Base-by-base conservation (phyloP, 2,888 invertebrate genomes). In the Latheticus oryzae region DNA sequence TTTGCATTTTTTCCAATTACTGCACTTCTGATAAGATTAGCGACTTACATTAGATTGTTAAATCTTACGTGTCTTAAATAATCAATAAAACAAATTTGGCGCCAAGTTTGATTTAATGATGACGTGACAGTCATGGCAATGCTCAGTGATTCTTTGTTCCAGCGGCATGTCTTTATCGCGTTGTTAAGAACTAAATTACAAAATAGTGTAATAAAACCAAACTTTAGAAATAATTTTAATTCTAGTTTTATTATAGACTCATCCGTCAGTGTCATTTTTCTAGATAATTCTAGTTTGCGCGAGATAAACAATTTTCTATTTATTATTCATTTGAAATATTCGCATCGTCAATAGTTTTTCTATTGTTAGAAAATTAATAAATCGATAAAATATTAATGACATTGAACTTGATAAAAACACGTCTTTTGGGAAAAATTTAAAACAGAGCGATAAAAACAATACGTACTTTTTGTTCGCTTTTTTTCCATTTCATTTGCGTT, bases 391-490 rank as follows among this genome's bases (percentile, higher is more conserved):
- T 11, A 15, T 17, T 28, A 8, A 51, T 30, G 28, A 45, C 45
- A 47, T 28, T 28, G 42, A 40, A 47, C 47, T 37, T 38, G 47
- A 45, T 8, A 7, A 7, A 1, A 8, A 11, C 16, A 11, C 19
- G 17, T 7, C n/a, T 7, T 28, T 9, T 32, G 30, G 5, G 5
- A 32, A n/a, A 2, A 19, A 13, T 17, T 16, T 35, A 9, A 26
- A 26, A 26, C 26, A 9, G n/a, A n/a, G n/a, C n/a, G n/a, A n/a
- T n/a, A n/a, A n/a, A n/a, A n/a, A n/a, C 12, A 5, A 33, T 1
- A 33, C 68, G 61, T 61, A 68, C 68, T 68, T 63, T 68, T 68
- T 45, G 61, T 63, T 19, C 66, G 60, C 55, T 59, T 59, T 43
- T 33, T 53, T 37, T 54, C 59, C 37, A 40, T 16, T 32, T 37